Percentiles rank a stretch among this genome's conserved stretches.
Conservation (phyloP, 2,888 invertebrate species). For the Drosophila siamana region DNA sequence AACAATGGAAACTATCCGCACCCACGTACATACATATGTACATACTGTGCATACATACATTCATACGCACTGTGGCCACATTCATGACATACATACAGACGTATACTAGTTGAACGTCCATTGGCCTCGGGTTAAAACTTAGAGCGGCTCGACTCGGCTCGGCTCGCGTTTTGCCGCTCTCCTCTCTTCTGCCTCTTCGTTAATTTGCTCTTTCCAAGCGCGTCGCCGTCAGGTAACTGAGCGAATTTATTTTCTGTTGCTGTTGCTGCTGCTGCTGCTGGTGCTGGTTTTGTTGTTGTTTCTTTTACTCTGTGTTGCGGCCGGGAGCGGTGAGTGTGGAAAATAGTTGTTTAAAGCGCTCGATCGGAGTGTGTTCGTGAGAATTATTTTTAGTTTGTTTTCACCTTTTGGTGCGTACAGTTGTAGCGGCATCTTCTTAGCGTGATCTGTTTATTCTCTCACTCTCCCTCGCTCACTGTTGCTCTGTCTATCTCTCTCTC, state of each 20-base stretch:
- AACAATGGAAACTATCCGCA: neutral
- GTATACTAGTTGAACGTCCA: neutral
- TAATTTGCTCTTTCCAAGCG: neutral
- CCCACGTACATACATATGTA: neutral
- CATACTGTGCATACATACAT: neutral
- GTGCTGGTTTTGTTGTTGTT: neutral
- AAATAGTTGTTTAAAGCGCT: constrained; percentile 54
- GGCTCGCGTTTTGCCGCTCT: neutral
- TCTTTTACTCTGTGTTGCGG: constrained; percentile 3
- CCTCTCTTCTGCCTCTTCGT: neutral
- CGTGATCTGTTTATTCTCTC: constrained; percentile 16
- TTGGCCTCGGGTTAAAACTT: neutral
- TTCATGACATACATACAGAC: neutral
- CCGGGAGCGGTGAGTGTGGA: constrained; percentile 20
- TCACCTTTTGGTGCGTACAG: constrained; percentile 75
- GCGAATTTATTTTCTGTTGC: constrained; percentile 1
- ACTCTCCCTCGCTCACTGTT: constrained; percentile 15
- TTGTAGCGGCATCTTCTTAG: constrained; percentile 37
- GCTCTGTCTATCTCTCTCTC: constrained; percentile 16
- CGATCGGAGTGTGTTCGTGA: constrained; percentile 58
- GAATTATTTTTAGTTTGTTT: constrained; percentile 79
- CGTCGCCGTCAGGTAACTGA: constrained; percentile 10
- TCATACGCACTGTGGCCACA: neutral
- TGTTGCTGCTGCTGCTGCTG: neutral
- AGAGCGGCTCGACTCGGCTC: neutral